A percentile compares a stretch with the other conserved stretches of the same genome.
phyloP scores from a whole-genome alignment of 1,140 invertebrate genomes.

The Pseudomyrmex sp. region DNA sequence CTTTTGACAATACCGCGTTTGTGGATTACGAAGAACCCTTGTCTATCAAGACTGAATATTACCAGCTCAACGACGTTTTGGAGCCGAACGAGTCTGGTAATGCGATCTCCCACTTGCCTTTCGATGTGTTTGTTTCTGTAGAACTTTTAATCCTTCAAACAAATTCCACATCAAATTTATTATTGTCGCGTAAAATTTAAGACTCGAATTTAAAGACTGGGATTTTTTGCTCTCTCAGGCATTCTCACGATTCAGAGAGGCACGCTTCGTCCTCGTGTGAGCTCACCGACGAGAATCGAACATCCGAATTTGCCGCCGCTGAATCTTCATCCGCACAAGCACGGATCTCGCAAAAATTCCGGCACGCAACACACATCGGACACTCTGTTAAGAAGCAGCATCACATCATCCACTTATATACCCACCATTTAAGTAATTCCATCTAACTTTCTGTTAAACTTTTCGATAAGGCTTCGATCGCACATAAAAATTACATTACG shows the following conservation, averaged over 20 bases:
- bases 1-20: conserved; percentile 90
- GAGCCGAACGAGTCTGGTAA: conserved; percentile 81
- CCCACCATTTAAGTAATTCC: conserved; percentile 78
- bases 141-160: neutral
- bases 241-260: conserved; percentile 74
- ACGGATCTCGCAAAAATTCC: conserved; percentile 85
- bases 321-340: conserved; percentile 88
- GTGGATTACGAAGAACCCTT: conserved; percentile 91
- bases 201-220: too few relatives aligned
- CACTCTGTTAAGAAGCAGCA: conserved; percentile 82
- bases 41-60: conserved; percentile 90
- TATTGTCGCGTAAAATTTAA: neutral
- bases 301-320: conserved; percentile 91
- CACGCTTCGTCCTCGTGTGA: conserved; percentile 87
- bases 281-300: conserved; percentile 92
- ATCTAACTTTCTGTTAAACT: neutral
- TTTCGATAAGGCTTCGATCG: conserved; percentile 15
- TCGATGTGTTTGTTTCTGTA: neutral
- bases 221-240: conserved; percentile 58
- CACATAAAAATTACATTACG: conserved; percentile 25
- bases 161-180: neutral
- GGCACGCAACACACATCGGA: conserved; percentile 87
- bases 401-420: conserved; percentile 80
- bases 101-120: neutral
- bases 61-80: conserved; percentile 87